Percentiles rank a stretch among this genome's conserved stretches.
Evolutionary conservation across 2,113 vertebrate species (phyloP).

Genomic region (Bufo gargarizans): DNA sequence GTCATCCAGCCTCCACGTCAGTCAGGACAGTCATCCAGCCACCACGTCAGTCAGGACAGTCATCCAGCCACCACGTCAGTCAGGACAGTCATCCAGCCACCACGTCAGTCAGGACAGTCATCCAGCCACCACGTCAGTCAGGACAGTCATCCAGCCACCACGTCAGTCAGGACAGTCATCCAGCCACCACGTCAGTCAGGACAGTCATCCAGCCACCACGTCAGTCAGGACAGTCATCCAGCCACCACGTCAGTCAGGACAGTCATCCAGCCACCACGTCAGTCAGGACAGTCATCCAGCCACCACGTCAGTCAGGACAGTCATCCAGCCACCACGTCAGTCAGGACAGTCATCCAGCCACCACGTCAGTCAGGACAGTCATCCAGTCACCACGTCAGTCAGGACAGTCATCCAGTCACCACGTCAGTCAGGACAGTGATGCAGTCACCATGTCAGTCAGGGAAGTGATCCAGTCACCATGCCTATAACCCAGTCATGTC

Average conservation of each 20-base stretch:
- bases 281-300: background rate
- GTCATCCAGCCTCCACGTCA: background rate
- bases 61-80: background rate
- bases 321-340: background rate
- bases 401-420: background rate
- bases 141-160: background rate
- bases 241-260: background rate
- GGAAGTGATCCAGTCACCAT: background rate
- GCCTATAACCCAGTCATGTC: too few relatives aligned
- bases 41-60: background rate
- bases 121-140: background rate
- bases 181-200: background rate
- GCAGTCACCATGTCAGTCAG: background rate
- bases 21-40: background rate
- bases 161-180: background rate
- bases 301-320: background rate
- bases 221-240: background rate
- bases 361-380: background rate
- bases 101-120: background rate
- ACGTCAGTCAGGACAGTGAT: background rate
- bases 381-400: background rate
- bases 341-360: background rate
- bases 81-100: background rate
- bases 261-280: background rate
- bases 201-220: background rate